Conservation (phyloP, 2,113 vertebrate genomes). For the Balaenoptera acutorostrata region DNA sequence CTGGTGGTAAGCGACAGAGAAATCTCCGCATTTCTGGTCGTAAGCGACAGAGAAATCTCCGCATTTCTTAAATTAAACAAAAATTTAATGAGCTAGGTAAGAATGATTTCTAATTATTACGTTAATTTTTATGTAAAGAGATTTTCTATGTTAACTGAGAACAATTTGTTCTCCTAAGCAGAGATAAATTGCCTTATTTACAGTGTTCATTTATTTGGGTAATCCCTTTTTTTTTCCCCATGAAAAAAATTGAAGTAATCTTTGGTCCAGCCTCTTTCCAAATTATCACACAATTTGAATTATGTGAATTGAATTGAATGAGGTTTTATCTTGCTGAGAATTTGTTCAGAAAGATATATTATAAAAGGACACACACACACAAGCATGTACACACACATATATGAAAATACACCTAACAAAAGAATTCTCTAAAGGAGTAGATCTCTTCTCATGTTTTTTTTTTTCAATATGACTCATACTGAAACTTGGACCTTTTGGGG, state of each 20-base stretch:
- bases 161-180: background rate
- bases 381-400: too few relatives aligned
- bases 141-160: background rate
- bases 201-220: background rate
- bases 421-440: background rate
- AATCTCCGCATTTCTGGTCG: background rate
- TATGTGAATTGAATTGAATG: background rate
- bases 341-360: background rate
- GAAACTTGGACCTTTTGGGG: background rate
- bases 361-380: background rate
- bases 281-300: background rate
- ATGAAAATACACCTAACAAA: background rate
- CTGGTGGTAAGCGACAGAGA: background rate
- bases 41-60: background rate
- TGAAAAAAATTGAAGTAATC: background rate
- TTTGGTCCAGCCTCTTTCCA: background rate
- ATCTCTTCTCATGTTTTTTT: background rate
- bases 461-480: background rate
- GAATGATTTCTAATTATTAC: background rate
- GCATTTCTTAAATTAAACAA: too few relatives aligned
- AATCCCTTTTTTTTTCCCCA: background rate
- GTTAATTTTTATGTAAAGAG: background rate
- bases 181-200: background rate
- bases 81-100: background rate
- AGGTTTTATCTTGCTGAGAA: background rate